Evolutionary conservation across 2,113 vertebrate genomes (phyloP), one percentile per base, ranked within the genome.

Genomic region (Phaetusa simplex): DNA sequence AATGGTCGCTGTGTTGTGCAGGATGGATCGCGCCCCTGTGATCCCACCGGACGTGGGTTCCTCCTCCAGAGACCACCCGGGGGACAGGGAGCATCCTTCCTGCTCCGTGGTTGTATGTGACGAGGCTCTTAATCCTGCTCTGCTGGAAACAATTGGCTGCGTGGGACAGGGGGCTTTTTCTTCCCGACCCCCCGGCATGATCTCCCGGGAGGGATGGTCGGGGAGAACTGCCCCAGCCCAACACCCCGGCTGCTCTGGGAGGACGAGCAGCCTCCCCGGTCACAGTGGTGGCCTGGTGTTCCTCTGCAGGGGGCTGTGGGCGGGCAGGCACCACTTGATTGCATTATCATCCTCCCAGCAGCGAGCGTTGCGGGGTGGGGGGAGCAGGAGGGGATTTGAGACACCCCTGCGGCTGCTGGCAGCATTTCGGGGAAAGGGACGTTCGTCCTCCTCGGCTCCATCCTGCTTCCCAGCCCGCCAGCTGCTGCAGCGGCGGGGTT

Each of bases 171-270:
- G n/a, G 69, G n/a, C 38, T 5, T 30, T 55, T 67, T 55, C 27
- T 52, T 38, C 62, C 38, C 1, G 1, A 3, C 18, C 11, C 34
- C 34, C 45, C 4, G 1, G 15, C 53, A 49, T 0, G 1, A 47
- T 6, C 24, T 22, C 49, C 43, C 16, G 30, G 43, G 43, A 19
- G 42, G 78, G 22, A 40, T 21, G 53, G 14, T 2, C 0, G 0
- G 47, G 34, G 47, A 17, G 14, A 32, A 14, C 38, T n/a, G 23
- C 40, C 22, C 47, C 1, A 1, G 38, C 38, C 45, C 52, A 32
- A 36, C 17, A 6, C 40, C 11, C 23, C 0, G 11, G 18, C 40
- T 27, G 40, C 73, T 45, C 15, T 4, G 45, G 53, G 61, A 53
- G 61, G 52, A 53, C 30, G 34, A 45, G 45, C 23, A 40, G 38